Evolutionary conservation across 1,140 invertebrate genomes (phyloP).

Genomic region (Meloidogyne hapla): DNA sequence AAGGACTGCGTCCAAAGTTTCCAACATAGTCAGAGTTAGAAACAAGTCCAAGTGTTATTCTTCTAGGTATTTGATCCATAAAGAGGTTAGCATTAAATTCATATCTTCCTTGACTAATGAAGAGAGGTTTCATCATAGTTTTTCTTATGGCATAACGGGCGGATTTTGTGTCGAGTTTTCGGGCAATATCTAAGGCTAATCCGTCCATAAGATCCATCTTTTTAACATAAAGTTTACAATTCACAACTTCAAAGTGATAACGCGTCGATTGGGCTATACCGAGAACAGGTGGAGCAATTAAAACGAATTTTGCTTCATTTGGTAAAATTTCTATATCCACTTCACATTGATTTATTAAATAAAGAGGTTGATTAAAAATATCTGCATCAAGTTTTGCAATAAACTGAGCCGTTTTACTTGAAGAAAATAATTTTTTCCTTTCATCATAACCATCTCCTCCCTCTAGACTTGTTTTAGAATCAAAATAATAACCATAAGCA

Average conservation of each 20-base stretch:
- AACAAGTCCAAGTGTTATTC: slow-evolving; percentile 16
- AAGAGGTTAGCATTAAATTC: slow-evolving; percentile 20
- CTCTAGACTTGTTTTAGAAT: not conserved
- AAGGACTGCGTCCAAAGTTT: no score
- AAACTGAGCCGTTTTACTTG: not conserved
- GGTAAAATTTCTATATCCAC: no score
- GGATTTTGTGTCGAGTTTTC: slow-evolving; percentile 18
- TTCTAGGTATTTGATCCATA: slow-evolving; percentile 11
- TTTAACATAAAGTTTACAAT: not conserved
- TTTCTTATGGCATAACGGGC: slow-evolving; percentile 29
- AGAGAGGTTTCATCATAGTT: no score
- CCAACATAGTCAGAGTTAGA: no score
- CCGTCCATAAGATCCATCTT: slow-evolving; percentile 19
- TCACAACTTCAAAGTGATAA: not conserved
- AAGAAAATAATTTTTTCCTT: not conserved
- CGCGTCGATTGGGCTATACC: not conserved
- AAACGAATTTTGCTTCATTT: slow-evolving; percentile 1
- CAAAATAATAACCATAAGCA: not conserved
- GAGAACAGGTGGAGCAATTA: not conserved
- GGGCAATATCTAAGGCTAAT: slow-evolving; percentile 20
- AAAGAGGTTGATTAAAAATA: no score
- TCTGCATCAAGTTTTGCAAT: no score
- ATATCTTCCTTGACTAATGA: no score
- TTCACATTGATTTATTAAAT: no score
- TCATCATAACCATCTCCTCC: not conserved